Evolutionary conservation across 2,113 vertebrate genomes (phyloP).

Genomic region (Anser brachyrhynchus): DNA sequence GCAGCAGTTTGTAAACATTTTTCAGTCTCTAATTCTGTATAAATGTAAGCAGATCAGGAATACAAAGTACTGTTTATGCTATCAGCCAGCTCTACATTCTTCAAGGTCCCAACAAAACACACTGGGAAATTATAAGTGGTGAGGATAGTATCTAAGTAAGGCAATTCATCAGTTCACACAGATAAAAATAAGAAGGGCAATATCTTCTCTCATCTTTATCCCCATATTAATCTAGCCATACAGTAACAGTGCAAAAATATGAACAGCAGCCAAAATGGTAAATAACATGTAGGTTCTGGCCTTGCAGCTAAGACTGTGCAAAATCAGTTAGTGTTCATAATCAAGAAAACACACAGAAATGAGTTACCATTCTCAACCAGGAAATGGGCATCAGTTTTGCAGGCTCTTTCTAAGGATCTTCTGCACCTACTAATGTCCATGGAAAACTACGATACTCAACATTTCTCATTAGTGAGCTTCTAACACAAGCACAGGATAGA

Average conservation of each 20-base stretch:
- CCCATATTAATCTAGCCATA: not conserved
- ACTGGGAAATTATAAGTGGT: not conserved
- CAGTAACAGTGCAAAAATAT: not conserved
- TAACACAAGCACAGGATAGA: not conserved
- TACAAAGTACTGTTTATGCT: conserved; percentile 22
- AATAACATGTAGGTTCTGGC: not conserved
- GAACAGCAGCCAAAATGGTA: not conserved
- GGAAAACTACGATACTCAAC: not conserved
- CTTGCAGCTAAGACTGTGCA: not conserved
- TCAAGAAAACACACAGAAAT: not conserved
- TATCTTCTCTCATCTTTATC: not conserved
- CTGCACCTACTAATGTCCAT: not conserved
- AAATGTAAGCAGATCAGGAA: conserved; percentile 34
- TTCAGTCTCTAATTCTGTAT: not conserved
- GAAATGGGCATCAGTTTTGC: not conserved
- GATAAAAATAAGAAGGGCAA: not conserved
- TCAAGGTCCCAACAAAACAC: not conserved
- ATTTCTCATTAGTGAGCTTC: not conserved
- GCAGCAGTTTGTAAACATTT: conserved; percentile 32
- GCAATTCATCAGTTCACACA: not conserved
- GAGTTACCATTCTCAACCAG: not conserved
- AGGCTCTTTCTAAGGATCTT: not conserved
- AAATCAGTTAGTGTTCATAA: not conserved
- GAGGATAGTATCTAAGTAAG: not conserved
- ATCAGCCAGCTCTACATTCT: not conserved